Evolutionary conservation across 2,888 invertebrate species (phyloP), one percentile per base, ranked within the genome.

Genomic region (Dicycla oo): DNA sequence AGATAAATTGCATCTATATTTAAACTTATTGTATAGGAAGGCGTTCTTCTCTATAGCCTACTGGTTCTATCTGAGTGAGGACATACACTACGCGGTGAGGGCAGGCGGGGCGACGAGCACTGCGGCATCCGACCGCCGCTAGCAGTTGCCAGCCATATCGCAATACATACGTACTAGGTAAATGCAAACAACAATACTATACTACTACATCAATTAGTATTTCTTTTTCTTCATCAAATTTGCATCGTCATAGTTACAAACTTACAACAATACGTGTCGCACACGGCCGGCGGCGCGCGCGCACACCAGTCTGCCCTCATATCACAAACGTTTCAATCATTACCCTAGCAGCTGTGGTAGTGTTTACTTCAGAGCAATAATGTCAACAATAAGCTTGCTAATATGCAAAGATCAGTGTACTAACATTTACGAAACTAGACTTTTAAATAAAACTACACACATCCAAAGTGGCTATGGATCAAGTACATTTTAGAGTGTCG

Each of bases 1-100:
- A 87, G 82, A 88, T 87, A 87, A 82, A 88, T 87, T 81, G 86
- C 82, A 87, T 90, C 86, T 89, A 82, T 88, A 86, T 85, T 86
- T 83, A 86, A 82, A 80, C 77, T 88, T 88, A 88, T 86, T 82
- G 68, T 80, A 82, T 81, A 87, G 82, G 86, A 89, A 91, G 91
- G 90, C 91, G 82, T 80, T 84, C 76, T 80, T 79, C 81, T 79
- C 81, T 70, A 38, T 69, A 70, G 75, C 76, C 80, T 73, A 82
- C 65, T 67, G 78, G 76, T 82, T 66, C 65, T 66, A 23, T 34
- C 45, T 43, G 77, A 63, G 76, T 77, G 57, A 74, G 51, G 54
- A 54, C 53, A 40, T 30, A n/a, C 60, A 61, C 67, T 45, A 47
- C 56, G 57, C 53, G 65, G 57, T 11, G 68, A 73, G 56, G 68